phyloP scores from a whole-genome alignment of 2,888 invertebrate genomes.

The Thalpophila matura region DNA sequence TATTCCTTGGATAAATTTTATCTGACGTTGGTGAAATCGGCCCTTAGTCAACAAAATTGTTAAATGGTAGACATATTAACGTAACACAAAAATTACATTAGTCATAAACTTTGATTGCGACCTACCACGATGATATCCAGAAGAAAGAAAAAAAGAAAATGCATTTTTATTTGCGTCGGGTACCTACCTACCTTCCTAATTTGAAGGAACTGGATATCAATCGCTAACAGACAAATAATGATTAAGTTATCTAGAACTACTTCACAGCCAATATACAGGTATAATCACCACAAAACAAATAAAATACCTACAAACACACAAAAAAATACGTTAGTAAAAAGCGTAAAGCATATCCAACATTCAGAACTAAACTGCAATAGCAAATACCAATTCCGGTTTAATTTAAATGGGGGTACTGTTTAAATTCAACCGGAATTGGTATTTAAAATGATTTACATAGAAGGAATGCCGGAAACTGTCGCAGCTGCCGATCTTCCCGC shows the following conservation, averaged over 20 bases:
- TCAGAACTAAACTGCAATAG: constrained; percentile 18
- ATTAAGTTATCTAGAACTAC: background rate
- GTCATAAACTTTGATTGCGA: no score
- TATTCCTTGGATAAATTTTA: no score
- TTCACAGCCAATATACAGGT: background rate
- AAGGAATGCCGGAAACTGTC: constrained; percentile 56
- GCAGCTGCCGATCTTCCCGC: constrained; percentile 60
- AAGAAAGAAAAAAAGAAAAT: no score
- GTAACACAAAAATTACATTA: no score
- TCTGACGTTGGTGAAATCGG: no score
- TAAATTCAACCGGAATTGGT: constrained; percentile 41
- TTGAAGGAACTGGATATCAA: background rate
- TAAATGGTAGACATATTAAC: no score
- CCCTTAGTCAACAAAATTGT: no score
- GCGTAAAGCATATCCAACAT: background rate
- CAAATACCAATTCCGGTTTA: no score
- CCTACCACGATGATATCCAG: no score
- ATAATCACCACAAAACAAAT: background rate
- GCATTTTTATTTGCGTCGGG: no score
- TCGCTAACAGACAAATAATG: background rate
- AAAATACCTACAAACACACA: background rate
- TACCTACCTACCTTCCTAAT: no score
- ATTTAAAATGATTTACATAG: constrained; percentile 51
- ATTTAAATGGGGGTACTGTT: no score
- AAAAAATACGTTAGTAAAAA: background rate